phyloP scores from a whole-genome alignment of 2,888 invertebrate species.

The Oxyteleia sp. region DNA sequence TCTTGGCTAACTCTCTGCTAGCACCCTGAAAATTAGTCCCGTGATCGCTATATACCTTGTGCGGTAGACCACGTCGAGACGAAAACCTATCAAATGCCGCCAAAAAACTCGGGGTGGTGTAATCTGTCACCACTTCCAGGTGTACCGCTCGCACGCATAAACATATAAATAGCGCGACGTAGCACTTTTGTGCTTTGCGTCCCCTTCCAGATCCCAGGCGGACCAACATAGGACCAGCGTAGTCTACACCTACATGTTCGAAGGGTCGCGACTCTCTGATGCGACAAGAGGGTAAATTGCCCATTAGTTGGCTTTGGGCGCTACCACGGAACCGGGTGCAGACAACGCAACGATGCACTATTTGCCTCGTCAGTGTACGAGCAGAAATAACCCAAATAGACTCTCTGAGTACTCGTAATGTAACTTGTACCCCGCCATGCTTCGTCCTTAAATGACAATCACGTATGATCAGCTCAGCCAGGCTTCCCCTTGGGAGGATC shows the following conservation, averaged over 20 bases:
- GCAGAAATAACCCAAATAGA: constrained; percentile 40
- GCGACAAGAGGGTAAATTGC: constrained; percentile 27
- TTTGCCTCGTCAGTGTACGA: constrained; percentile 4
- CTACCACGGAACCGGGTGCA: constrained; percentile 7
- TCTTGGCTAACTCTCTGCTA: no score
- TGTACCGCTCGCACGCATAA: constrained; percentile 76
- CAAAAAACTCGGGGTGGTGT: constrained; percentile 74
- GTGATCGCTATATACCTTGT: constrained; percentile 74
- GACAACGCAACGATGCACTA: no score
- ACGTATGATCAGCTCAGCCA: no score
- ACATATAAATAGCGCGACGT: no score
- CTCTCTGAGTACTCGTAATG: constrained; percentile 37
- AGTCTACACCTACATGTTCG: constrained; percentile 55
- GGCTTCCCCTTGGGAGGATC: constrained; percentile 30
- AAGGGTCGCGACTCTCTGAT: constrained; percentile 34
- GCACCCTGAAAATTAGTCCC: constrained; percentile 80
- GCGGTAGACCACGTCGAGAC: constrained; percentile 72
- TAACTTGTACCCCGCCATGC: constrained; percentile 56
- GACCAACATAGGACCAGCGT: constrained; percentile 65
- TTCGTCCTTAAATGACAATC: constrained; percentile 36
- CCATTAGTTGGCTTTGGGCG: constrained; percentile 29
- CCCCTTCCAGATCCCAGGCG: constrained; percentile 53
- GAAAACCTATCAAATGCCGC: constrained; percentile 75
- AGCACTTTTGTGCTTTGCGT: no score
- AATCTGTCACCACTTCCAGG: constrained; percentile 75